phyloP scores from a whole-genome alignment of 2,797 vertebrate genomes.

The Rhinophrynus dorsalis region DNA sequence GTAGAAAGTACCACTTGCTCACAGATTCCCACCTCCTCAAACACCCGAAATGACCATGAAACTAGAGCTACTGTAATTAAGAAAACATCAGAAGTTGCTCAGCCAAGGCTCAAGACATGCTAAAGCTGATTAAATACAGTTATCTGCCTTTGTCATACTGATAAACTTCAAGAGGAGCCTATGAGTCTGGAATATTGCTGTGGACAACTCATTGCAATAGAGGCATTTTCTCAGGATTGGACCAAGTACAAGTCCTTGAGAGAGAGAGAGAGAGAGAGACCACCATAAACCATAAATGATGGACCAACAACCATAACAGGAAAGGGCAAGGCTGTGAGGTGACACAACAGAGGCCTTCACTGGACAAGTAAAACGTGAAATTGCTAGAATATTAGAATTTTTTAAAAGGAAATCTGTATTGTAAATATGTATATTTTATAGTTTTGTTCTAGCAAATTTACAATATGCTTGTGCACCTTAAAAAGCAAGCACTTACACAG shows the following conservation, averaged over 20 bases:
- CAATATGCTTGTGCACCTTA: slow-evolving; percentile 91
- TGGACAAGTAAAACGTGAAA: slow-evolving; percentile 76
- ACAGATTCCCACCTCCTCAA: slow-evolving; percentile 55
- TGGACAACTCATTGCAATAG: slow-evolving; percentile 63
- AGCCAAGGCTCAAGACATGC: slow-evolving; percentile 82
- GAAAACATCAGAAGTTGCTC: slow-evolving; percentile 91
- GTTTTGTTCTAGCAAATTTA: slow-evolving; percentile 72
- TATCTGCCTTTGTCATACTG: slow-evolving; percentile 37
- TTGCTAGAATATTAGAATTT: slow-evolving; percentile 70
- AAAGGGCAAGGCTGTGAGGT: slow-evolving; percentile 66
- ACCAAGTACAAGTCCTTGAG: slow-evolving; percentile 34
- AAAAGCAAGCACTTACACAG: slow-evolving; percentile 74
- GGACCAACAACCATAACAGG: slow-evolving; percentile 66
- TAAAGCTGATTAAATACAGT: slow-evolving; percentile 62
- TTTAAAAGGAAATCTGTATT: slow-evolving; percentile 64
- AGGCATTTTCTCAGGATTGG: slow-evolving; percentile 75
- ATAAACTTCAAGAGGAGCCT: slow-evolving; percentile 67
- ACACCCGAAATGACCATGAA: slow-evolving; percentile 74
- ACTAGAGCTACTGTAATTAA: slow-evolving; percentile 93
- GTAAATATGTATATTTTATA: slow-evolving; percentile 84
- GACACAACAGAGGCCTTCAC: slow-evolving; percentile 65
- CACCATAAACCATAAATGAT: slow-evolving; percentile 34
- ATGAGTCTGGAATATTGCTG: slow-evolving; percentile 62
- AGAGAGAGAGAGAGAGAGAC: not conserved
- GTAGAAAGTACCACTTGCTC: slow-evolving; percentile 62